phyloP scores from a whole-genome alignment of 2,888 invertebrate genomes.

The Pristionchus mayeri region DNA sequence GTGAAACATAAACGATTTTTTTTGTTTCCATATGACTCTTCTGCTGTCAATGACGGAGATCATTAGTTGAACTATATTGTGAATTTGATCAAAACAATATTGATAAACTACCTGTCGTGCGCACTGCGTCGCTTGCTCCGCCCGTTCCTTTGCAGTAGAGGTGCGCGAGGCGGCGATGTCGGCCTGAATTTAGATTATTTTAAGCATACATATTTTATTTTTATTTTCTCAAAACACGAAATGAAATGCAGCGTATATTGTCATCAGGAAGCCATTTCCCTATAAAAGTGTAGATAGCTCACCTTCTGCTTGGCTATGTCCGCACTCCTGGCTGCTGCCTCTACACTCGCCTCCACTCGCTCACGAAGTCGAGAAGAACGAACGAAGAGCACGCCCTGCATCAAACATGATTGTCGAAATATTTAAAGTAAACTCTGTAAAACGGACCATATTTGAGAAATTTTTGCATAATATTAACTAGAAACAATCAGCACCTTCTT shows the following conservation, averaged over 20 bases:
- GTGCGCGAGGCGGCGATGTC: constrained; percentile 81
- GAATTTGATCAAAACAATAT: neutral
- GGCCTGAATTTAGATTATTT: constrained; percentile 59
- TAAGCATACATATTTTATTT: neutral
- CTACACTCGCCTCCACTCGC: constrained; percentile 94
- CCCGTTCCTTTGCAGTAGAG: constrained; percentile 94
- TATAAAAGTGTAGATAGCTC: constrained; percentile 77
- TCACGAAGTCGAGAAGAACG: constrained; percentile 88
- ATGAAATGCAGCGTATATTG: too few relatives aligned
- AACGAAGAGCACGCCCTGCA: constrained; percentile 74
- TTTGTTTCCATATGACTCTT: too few relatives aligned
- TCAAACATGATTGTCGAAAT: too few relatives aligned
- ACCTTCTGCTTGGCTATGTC: constrained; percentile 98
- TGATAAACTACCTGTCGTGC: constrained; percentile 80
- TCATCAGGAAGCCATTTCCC: too few relatives aligned
- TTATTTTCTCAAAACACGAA: neutral
- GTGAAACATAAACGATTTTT: too few relatives aligned
- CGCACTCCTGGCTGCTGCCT: constrained; percentile 93
- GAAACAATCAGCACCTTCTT: constrained; percentile 44
- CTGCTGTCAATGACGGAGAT: too few relatives aligned
- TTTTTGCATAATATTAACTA: neutral
- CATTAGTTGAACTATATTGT: too few relatives aligned
- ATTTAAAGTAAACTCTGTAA: too few relatives aligned
- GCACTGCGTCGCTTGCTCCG: constrained; percentile 92
- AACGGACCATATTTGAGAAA: too few relatives aligned